Evolutionary conservation across 2,113 vertebrate genomes (phyloP), one percentile per base, ranked within the genome.

Genomic region (Zapus hudsonius): DNA sequence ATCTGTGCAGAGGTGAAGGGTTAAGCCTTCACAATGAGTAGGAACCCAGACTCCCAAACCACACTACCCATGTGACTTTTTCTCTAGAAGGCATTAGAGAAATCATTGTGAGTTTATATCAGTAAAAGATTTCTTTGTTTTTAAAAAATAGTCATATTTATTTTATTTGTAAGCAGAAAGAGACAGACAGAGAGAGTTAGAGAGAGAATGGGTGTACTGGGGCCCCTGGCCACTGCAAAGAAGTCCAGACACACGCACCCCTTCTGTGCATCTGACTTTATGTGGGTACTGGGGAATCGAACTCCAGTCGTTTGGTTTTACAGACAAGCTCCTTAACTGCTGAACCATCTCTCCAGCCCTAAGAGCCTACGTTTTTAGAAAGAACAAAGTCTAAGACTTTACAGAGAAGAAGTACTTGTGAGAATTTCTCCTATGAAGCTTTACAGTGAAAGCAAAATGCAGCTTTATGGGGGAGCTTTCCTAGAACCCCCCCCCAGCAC

Each of bases 351-450:
- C n/a, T n/a, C n/a, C n/a, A n/a, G n/a, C n/a, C n/a, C n/a, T n/a
- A n/a, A n/a, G n/a, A n/a, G n/a, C n/a, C 5, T 78, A 57, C 2
- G 91, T 64, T 79, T 10, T 42, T 80, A 44, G 38, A 38, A 83
- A 90, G 29, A 86, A 64, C 44, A 57, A 91, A 91, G 16, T 64
- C 61, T 67, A 72, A 91, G 74, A 42, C 44, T 87, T 94, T 55
- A 78, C 4, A 85, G 61, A 79, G 57, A 88, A 72, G 38, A 74
- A 74, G 22, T 33, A 72, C 17, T 40, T 80, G 3, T 86, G 91
- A 93, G 40, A 90, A 92, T 80, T 75, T 85, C 40, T 72, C 55
- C 84, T 92, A 42, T 80, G 57, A 90, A 55, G 38, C 38, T 38
- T 55, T 66, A 75, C 84, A 84, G 17, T 20, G 23, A 36, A 87